phyloP scores from a whole-genome alignment of 1,140 invertebrate species.

The Drosophila ironensis region DNA sequence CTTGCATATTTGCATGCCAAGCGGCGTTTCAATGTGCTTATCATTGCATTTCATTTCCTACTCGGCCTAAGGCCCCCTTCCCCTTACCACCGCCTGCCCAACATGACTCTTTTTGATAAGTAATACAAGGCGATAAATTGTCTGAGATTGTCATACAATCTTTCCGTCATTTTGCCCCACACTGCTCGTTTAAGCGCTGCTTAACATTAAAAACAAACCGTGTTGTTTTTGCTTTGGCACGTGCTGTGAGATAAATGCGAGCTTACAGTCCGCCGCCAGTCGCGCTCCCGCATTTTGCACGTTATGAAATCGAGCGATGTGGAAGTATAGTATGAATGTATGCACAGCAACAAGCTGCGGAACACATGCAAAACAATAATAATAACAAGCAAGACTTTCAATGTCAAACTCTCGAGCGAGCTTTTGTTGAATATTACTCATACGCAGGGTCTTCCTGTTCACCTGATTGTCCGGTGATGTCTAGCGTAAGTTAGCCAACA shows the following conservation, averaged over 20 bases:
- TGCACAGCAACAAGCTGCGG: slow-evolving; percentile 38
- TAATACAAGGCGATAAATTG: slow-evolving; percentile 45
- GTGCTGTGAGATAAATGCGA: slow-evolving; percentile 61
- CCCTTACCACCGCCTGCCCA: not conserved
- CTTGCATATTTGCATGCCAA: slow-evolving; percentile 62
- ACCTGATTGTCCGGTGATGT: not conserved
- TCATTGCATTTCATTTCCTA: slow-evolving; percentile 73
- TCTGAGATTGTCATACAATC: slow-evolving; percentile 36
- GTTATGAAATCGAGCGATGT: slow-evolving; percentile 58
- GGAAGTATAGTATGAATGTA: slow-evolving; percentile 38
- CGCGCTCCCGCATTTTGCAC: slow-evolving; percentile 45
- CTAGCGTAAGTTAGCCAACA: too few relatives aligned
- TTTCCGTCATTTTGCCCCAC: slow-evolving; percentile 20
- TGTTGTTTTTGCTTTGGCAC: slow-evolving; percentile 67
- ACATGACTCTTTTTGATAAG: slow-evolving; percentile 3
- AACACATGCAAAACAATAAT: not conserved
- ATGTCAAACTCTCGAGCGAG: slow-evolving; percentile 52
- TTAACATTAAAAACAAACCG: slow-evolving; percentile 63
- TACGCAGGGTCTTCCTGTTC: not conserved
- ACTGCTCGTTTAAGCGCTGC: slow-evolving; percentile 39
- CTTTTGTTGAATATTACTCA: not conserved
- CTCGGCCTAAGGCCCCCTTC: slow-evolving; percentile 11
- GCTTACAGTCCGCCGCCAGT: not conserved
- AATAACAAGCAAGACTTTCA: slow-evolving; percentile 49
- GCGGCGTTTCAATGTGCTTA: slow-evolving; percentile 59